Percentiles rank a stretch among this genome's conserved stretches.
Conservation (phyloP, 2,113 vertebrate genomes). For the Crotalus horridus region DNA sequence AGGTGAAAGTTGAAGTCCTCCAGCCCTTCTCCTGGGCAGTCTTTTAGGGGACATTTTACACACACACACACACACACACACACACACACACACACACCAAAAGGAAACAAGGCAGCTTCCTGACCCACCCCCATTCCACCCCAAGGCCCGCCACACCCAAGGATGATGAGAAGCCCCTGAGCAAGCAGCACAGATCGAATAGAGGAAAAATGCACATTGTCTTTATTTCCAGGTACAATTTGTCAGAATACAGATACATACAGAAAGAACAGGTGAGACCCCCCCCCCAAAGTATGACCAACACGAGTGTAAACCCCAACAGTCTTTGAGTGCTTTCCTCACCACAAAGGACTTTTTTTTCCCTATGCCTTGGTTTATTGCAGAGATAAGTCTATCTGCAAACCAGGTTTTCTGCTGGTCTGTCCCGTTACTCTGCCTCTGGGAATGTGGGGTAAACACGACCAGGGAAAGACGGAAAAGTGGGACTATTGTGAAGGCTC, state of each 20-base stretch:
- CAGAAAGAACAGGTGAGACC: constrained; percentile 51
- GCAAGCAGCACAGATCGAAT: rapidly evolving
- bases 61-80: not conserved
- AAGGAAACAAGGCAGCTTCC: not conserved
- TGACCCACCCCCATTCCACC: no score
- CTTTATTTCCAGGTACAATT: constrained; percentile 62
- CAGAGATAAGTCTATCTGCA: not conserved
- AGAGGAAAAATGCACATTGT: constrained; percentile 58
- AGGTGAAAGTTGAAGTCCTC: not conserved
- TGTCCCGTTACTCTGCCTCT: not conserved
- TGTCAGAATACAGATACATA: constrained; percentile 43
- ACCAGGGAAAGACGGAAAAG: no score
- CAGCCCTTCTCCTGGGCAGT: not conserved
- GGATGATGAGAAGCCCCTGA: rapidly evolving
- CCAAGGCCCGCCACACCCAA: not conserved
- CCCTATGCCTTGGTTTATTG: not conserved
- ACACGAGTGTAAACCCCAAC: rapidly evolving
- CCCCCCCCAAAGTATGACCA: constrained; percentile 3
- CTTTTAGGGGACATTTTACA: not conserved
- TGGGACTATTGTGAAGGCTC: no score
- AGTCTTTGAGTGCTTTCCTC: not conserved
- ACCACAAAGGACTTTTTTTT: not conserved
- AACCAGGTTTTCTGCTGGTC: not conserved
- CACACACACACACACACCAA: not conserved
- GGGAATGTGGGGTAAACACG: not conserved